Percentiles rank a stretch among this genome's conserved stretches.
phyloP scores from a whole-genome alignment of 2,888 invertebrate genomes.

The Hetaerina titia region DNA sequence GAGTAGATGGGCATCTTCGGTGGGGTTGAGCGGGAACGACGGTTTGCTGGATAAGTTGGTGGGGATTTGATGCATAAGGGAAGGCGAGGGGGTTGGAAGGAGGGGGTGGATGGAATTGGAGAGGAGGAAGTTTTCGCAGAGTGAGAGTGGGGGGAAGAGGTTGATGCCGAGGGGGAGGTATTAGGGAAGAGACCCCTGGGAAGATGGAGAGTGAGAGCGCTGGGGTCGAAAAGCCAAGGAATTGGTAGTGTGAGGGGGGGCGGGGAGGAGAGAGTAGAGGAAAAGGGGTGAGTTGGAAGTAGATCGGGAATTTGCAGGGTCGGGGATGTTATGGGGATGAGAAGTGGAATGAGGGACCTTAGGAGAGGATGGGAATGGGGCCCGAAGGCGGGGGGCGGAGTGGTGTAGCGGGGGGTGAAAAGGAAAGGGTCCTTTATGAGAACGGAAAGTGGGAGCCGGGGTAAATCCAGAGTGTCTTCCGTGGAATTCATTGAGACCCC shows the following conservation, averaged over 20 bases:
- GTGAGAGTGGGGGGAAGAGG: neutral
- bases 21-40: neutral
- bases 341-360: neutral
- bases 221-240: conserved; percentile 41
- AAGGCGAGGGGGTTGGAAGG: neutral
- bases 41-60: neutral
- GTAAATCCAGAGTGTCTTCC: neutral
- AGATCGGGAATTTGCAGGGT: neutral
- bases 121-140: neutral
- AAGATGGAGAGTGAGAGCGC: neutral
- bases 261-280: too few relatives aligned
- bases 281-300: neutral
- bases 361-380: neutral
- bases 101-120: too few relatives aligned
- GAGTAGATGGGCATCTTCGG: neutral
- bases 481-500: neutral
- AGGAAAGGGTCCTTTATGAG: neutral
- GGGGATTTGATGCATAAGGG: conserved; percentile 1
- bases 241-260: neutral
- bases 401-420: neutral
- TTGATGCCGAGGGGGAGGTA: neutral
- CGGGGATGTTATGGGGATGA: neutral
- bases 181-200: conserved; percentile 21
- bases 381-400: neutral
- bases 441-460: neutral